phyloP scores from a whole-genome alignment of 2,888 invertebrate species.

The Ecliptopera silaceata region DNA sequence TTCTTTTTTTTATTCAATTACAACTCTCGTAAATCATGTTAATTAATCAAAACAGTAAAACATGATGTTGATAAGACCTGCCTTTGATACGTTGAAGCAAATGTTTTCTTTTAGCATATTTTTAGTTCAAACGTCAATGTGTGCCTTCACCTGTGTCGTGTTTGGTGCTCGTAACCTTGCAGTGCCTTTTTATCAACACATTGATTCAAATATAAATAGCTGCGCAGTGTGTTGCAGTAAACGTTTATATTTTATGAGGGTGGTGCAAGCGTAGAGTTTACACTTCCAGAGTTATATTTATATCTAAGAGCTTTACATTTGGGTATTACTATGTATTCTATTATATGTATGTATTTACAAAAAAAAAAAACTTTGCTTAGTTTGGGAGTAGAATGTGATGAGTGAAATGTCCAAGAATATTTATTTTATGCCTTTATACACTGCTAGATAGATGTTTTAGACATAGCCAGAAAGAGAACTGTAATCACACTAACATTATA shows the following conservation, averaged over 20 bases:
- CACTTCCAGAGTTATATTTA: neutral
- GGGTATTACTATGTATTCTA: too few species aligned
- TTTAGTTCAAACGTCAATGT: neutral
- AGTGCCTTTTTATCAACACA: constrained; percentile 56
- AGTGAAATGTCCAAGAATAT: too few species aligned
- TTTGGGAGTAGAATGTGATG: too few species aligned
- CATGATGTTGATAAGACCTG: constrained; percentile 1
- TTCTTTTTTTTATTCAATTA: constrained; percentile 9
- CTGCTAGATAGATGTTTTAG: too few species aligned
- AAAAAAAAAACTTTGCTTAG: too few species aligned
- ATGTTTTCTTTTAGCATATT: neutral
- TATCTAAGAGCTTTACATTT: too few species aligned
- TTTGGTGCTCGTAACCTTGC: constrained; percentile 25
- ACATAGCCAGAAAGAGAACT: too few species aligned
- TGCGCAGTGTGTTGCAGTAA: constrained; percentile 38
- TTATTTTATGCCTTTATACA: too few species aligned
- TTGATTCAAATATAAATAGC: constrained; percentile 55
- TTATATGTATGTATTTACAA: too few species aligned
- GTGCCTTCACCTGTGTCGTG: constrained; percentile 17
- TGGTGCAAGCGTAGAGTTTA: constrained; percentile 12
- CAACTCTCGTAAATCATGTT: constrained; percentile 1
- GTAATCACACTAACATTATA: too few species aligned
- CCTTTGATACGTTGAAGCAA: neutral
- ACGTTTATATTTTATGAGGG: constrained; percentile 14
- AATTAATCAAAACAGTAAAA: constrained; percentile 14